These are phyloP conservation scores for Scolanthus callimorphus DNA, from an alignment of 92 coral and sea anemone genomes.

Conservation along the genomic window DNA sequence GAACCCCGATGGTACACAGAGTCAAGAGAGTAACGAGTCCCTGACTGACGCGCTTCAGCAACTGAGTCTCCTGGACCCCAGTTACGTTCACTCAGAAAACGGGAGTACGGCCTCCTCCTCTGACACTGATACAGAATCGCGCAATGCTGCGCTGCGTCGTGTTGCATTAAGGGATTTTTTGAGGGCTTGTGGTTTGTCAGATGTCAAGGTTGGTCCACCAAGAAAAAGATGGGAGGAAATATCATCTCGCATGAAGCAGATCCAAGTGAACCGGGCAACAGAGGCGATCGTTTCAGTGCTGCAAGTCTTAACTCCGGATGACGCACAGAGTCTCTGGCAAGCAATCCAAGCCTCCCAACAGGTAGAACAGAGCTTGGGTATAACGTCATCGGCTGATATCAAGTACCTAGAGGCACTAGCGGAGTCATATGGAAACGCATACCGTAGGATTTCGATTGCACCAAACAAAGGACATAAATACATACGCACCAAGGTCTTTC, in stretches of 20 bases:
- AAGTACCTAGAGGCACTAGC: not conserved
- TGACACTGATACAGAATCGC: not conserved
- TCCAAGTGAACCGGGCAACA: not conserved
- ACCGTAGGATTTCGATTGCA: no score
- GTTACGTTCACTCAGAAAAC: not conserved
- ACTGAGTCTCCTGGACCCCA: not conserved
- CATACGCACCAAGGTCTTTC: no score
- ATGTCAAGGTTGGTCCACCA: not conserved
- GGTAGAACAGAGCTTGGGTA: not conserved
- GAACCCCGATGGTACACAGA: not conserved
- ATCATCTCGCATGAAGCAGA: not conserved
- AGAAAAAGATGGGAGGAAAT: not conserved
- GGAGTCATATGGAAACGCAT: not conserved
- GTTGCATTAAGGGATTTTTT: not conserved
- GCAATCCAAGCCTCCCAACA: not conserved
- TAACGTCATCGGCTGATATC: not conserved
- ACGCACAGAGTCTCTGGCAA: not conserved
- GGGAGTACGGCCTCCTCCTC: not conserved
- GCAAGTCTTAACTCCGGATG: not conserved
- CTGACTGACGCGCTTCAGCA: not conserved
- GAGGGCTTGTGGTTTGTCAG: not conserved
- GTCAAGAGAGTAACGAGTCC: not conserved
- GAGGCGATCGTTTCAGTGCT: not conserved
- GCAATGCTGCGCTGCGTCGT: not conserved
- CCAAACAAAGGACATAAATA: no score